Evolutionary conservation across 2,113 vertebrate genomes (phyloP), one percentile per base, ranked within the genome.

Genomic region (Cyphotilapia sp.): DNA sequence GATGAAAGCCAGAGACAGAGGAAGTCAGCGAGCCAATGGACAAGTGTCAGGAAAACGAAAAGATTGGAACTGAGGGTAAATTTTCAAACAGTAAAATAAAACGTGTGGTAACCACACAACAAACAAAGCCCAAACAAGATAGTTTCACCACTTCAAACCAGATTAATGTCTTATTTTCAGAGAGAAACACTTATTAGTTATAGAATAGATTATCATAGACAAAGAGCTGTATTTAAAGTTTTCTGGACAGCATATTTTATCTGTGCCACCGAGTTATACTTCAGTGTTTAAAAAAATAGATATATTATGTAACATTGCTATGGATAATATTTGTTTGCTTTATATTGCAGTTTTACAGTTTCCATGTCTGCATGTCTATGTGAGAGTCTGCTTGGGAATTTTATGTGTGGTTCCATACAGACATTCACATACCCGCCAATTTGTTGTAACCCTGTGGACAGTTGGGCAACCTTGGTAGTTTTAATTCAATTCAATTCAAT

Each of bases 1-100:
- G 91, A 93, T 93, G 91, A 87, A 94, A 94, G 82, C 83, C 89
- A 94, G 90, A 89, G 83, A 87, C 6, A 69, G 82, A 89, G 85
- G 89, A 84, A 87, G 63, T 27, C 27, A 49, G 66, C 38, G 8
- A 84, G 56, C 45, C 17, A 17, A 54, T 57, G 57, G 49, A 80
- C 11, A 47, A 85, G 31, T 19, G 38, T 81, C 38, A 83, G 80
- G 33, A 40, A 33, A 13, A 54, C 12, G 5, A 42, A 47, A 80
- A 54, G 22, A 22, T 53, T 19, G 49, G 63, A 76, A 85, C 33
- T 76, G 17, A 85, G 29, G 59, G 17, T 14, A 82, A 84, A 42
- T 24, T 24, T 71, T 86, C 17, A 59, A 85, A 35, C 16, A 57
- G 14, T 51, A 27, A 51, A 80, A 29, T 47, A 11, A 76, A 81